These are phyloP conservation scores for Rafetus swinhoei DNA, from an alignment of 2,113 vertebrate genomes.

Conservation along the genomic window DNA sequence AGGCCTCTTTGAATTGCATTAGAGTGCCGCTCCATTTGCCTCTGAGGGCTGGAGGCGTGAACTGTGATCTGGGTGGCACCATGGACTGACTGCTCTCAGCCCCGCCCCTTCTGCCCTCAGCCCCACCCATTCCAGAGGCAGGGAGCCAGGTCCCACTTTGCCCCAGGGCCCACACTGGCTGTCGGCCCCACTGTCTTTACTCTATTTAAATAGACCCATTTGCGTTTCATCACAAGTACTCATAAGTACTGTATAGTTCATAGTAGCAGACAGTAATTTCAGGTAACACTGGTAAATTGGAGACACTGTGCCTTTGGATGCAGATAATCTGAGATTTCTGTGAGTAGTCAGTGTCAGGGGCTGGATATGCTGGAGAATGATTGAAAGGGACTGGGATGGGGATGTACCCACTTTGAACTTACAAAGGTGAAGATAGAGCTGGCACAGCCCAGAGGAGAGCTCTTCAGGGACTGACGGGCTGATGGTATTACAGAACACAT, in stretches of 20 bases:
- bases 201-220: not conserved
- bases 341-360: too few species aligned
- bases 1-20: too few species aligned
- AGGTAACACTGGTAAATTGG: not conserved
- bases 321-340: not conserved
- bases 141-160: too few species aligned
- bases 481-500: not conserved
- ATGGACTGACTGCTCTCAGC: too few species aligned
- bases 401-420: not conserved
- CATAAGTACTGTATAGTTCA: not conserved
- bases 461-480: too few species aligned
- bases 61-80: too few species aligned
- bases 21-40: too few species aligned
- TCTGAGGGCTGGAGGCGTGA: too few species aligned
- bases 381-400: not conserved
- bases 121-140: too few species aligned
- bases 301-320: too few species aligned
- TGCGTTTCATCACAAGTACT: not conserved
- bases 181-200: not conserved
- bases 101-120: too few species aligned
- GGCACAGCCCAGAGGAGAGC: not conserved
- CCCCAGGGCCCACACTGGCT: too few species aligned
- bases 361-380: not conserved
- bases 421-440: not conserved
- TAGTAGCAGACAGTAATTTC: not conserved